These are phyloP conservation scores for Quadriops clusia DNA, from an alignment of 2,888 invertebrate genomes.

Conservation along the genomic window DNA sequence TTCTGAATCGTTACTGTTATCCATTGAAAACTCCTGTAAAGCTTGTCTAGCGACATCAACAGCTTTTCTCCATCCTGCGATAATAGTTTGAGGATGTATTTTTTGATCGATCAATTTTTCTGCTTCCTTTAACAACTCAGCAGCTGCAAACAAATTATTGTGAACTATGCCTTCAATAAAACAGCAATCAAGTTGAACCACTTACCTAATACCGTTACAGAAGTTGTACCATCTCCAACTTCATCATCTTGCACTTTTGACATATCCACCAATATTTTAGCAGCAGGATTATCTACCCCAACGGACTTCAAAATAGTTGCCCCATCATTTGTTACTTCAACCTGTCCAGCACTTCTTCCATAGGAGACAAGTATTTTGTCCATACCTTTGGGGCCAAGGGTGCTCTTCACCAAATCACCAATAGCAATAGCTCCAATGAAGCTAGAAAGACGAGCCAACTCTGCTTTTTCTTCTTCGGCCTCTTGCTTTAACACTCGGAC, in stretches of 20 bases:
- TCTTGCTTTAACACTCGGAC: conserved; percentile 89
- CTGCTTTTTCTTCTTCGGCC: conserved; percentile 96
- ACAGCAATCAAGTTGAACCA: conserved; percentile 7
- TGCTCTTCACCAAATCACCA: conserved; percentile 96
- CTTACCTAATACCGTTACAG: conserved; percentile 81
- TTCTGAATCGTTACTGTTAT: conserved; percentile 68
- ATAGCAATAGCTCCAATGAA: conserved; percentile 98
- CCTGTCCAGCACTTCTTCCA: conserved; percentile 68
- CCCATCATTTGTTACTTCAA: conserved; percentile 98
- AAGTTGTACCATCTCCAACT: conserved; percentile 99
- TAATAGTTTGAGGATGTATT: conserved; percentile 96
- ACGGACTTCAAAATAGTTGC: conserved; percentile 94
- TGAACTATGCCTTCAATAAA: conserved; percentile 1
- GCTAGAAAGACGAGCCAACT: conserved; percentile 92
- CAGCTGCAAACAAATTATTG: conserved; percentile 44
- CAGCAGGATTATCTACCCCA: conserved; percentile 97
- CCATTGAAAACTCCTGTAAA: conserved; percentile 63
- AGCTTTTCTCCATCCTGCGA: conserved; percentile 89
- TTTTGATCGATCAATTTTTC: conserved; percentile 88
- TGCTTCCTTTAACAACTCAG: conserved; percentile 89
- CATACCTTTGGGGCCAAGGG: conserved; percentile 99
- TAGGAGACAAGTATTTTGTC: conserved; percentile 77
- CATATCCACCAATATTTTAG: conserved; percentile 98
- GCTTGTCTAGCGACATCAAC: conserved; percentile 74
- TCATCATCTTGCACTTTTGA: conserved; percentile 98